Evolutionary conservation across 2,797 vertebrate species (phyloP), one percentile per base, ranked within the genome.

Genomic region (Nyctalus aviator): DNA sequence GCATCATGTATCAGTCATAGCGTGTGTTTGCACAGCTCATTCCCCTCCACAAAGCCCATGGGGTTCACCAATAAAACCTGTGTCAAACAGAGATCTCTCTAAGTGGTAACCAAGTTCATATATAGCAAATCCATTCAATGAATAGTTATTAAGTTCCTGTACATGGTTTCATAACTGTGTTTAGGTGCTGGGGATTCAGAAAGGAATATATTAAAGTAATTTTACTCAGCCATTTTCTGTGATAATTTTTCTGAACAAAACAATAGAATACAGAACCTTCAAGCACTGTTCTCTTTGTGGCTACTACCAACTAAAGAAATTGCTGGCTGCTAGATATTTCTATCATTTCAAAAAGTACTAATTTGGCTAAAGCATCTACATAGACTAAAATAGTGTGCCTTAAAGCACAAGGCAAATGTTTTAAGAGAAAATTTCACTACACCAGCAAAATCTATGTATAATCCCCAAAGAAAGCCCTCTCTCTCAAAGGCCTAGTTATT

Each of bases 351-450:
- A 66, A 91, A 90, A 73, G 27, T 30, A 77, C 27, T 76, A 78
- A 81, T 82, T 93, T 94, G 75, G 55, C 77, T 89, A 35, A 90
- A 59, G 30, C 93, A 88, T 75, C 57, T 83, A 59, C 57, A 64
- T 25, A 27, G 6, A 66, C 37, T 68, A 89, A 95, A 93, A 78
- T 83, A 94, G 35, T 44, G 8, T 53, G 64, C 68, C 79, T 93
- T 92, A 69, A 84, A 94, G 46, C 32, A 91, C n/a, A 93, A 90
- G 48, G 72, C 85, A 46, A 92, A 79, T 75, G 62, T 41, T 53
- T 76, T 68, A 83, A 92, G 66, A 94, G 53, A 92, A 95, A 88
- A 53, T 71, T 46, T 44, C 48, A 27, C 68, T 64, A 44, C 4
- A 53, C 50, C 30, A 82, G 50, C 37, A 91, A 88, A 89, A 72